Evolutionary conservation across 2,797 vertebrate genomes (phyloP), one percentile per base, ranked within the genome.

Genomic region (Sylvia borin): DNA sequence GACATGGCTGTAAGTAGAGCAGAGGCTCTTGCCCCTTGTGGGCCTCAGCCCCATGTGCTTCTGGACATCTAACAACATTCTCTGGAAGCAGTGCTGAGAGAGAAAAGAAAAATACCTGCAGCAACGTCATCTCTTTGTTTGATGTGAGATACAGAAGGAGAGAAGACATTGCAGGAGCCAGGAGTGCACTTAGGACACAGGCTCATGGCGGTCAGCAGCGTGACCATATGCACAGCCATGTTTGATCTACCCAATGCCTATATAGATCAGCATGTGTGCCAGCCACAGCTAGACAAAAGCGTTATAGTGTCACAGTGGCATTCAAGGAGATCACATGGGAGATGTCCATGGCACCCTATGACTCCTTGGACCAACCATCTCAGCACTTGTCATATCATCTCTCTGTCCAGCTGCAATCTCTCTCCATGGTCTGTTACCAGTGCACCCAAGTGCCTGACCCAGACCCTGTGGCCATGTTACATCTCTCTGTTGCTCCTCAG

Each of bases 321-420:
- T 57, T 77, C 1, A 0, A 47, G 43, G 54, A 48, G 34, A 45
- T n/a, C 8, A 2, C 3, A 0, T 9, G 34, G 64, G 20, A 76
- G 13, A 58, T 42, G 32, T 50, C 55, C 2, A 2, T 62, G 29
- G 34, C 43, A 58, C 42, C 29, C 47, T 42, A 1, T 8, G 13
- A 54, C 16, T 40, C 15, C 36, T 34, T 15, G 29, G 16, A 43
- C 34, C 25, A 51, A 36, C 24, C 36, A 17, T 16, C 47, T 76
- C 42, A 48, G 64, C 10, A 12, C 12, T 24, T 31, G 20, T 50
- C 27, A 13, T 22, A 18, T 47, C 18, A 3, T 18, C 51, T 84
- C 57, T 24, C 48, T 27, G 18, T 68, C 22, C 47, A 5, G 3
- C 64, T 65, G 45, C 61, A n/a, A 43, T 70, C 34, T 73, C 31